These are phyloP conservation scores for Diphyllodes magnificus DNA, from an alignment of 2,113 vertebrate species.

Conservation along the genomic window DNA sequence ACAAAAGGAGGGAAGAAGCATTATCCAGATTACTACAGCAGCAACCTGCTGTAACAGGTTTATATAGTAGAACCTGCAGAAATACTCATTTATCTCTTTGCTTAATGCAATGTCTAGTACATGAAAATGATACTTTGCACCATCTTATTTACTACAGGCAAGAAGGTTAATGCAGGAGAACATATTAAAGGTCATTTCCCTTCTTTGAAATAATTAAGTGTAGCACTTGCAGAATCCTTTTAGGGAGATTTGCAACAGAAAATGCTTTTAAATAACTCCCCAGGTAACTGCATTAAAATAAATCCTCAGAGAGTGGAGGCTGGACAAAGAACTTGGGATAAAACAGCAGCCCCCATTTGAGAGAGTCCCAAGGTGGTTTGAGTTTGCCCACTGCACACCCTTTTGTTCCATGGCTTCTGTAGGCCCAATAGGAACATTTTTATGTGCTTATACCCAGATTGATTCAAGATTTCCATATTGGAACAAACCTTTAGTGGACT, in stretches of 20 bases:
- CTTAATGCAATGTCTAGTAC: background rate
- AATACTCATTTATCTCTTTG: background rate
- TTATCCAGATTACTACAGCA: background rate
- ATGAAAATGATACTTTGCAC: background rate
- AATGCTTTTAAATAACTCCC: conserved; percentile 15
- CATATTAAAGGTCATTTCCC: conserved; percentile 22
- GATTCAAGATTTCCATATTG: background rate
- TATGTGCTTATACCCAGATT: background rate
- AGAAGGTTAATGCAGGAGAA: conserved; percentile 8
- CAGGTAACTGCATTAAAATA: conserved; percentile 25
- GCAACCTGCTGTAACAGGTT: background rate
- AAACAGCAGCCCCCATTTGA: background rate
- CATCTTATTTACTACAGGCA: background rate
- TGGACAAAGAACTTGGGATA: background rate
- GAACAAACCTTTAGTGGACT: background rate
- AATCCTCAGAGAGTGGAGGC: background rate
- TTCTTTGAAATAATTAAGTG: conserved; percentile 47
- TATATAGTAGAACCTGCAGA: background rate
- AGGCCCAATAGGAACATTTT: background rate
- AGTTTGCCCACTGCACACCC: background rate
- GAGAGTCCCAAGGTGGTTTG: background rate
- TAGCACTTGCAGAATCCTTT: conserved; percentile 1
- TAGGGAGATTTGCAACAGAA: conserved; percentile 10
- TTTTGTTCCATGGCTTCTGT: background rate
- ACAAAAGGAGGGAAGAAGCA: background rate